Base-by-base conservation (phyloP, 2,797 vertebrate genomes). In the Pangasius krempfi region DNA sequence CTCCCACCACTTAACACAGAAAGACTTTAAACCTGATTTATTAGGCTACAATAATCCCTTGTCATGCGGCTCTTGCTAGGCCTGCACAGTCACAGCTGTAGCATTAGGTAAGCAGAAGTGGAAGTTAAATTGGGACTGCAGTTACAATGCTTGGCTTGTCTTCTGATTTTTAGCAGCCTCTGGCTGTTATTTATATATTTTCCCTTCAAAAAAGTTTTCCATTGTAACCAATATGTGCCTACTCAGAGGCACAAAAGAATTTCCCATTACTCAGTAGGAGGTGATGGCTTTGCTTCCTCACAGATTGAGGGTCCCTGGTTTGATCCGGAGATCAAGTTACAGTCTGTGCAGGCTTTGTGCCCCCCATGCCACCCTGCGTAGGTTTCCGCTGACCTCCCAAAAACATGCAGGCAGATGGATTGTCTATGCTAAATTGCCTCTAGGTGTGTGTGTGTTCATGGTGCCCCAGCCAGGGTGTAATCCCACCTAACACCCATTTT, bases 1-100 rank as follows among this genome's bases (percentile, higher is more conserved):
- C 92, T 82, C 91, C 5, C 85, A 90, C 91, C 91, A 95, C 93
- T 94, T 93, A 94, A 95, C 93, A 91, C 86, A 89, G 90, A 92
- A 84, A 89, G 91, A 89, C 92, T 92, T 90, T 89, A 92, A 93
- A 92, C 90, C 88, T 88, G 89, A 94, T 93, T 92, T 92, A 92
- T 93, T 91, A 89, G 91, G 92, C 90, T 91, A 89, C 90, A 89
- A 92, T 86, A 80, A 91, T 91, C 91, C 86, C 87, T 89, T 90
- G 88, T 89, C 56, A 82, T 88, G 84, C 20, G 37, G 54, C 78
- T 87, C 54, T 30, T 84, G 50, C 81, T 82, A 84, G 80, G 68
- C 70, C 33, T 80, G 54, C 60, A 72, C 82, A 83, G 66, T 90
- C 83, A 76, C 22, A 85, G 89, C 54, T 56, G n/a, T n/a, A 86